Conservation (phyloP, 2,888 invertebrate genomes). For the Operophtera brumata region DNA sequence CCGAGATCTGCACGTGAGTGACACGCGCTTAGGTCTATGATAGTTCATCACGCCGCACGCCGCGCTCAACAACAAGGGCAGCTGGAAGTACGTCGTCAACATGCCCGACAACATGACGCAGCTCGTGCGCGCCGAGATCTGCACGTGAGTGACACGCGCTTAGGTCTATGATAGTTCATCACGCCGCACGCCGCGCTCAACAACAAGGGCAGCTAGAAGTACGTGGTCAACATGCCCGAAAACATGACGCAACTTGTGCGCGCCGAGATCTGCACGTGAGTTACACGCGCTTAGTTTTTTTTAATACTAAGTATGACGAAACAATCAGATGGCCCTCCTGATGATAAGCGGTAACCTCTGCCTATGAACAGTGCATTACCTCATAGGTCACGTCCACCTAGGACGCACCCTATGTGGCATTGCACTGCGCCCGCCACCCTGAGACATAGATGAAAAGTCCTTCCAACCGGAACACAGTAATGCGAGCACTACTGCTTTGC, state of each 20-base stretch:
- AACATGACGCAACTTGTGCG: constrained; percentile 90
- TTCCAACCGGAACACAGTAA: too few relatives aligned
- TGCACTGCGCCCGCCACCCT: too few relatives aligned
- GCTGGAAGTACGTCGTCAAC: constrained; percentile 95
- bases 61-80: constrained; percentile 90
- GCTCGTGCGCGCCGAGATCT: constrained; percentile 90
- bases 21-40: too few relatives aligned
- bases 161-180: too few relatives aligned
- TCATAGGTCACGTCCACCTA: too few relatives aligned
- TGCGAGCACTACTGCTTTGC: too few relatives aligned
- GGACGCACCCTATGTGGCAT: too few relatives aligned
- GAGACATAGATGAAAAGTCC: too few relatives aligned
- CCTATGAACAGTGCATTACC: too few relatives aligned
- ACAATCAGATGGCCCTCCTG: too few relatives aligned
- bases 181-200: constrained; percentile 92
- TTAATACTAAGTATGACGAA: too few relatives aligned
- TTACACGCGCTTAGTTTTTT: not conserved
- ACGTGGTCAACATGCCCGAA: constrained; percentile 90
- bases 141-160: constrained; percentile 83
- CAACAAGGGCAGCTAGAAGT: constrained; percentile 93
- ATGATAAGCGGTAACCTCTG: too few relatives aligned
- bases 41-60: constrained; percentile 90
- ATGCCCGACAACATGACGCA: constrained; percentile 88
- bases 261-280: constrained; percentile 92
- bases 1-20: constrained; percentile 90